A percentile compares a stretch with the other conserved stretches of the same genome.
These are phyloP conservation scores for Speoplatyrhinus poulsoni DNA, from an alignment of 2,113 vertebrate genomes.

Conservation along the genomic window DNA sequence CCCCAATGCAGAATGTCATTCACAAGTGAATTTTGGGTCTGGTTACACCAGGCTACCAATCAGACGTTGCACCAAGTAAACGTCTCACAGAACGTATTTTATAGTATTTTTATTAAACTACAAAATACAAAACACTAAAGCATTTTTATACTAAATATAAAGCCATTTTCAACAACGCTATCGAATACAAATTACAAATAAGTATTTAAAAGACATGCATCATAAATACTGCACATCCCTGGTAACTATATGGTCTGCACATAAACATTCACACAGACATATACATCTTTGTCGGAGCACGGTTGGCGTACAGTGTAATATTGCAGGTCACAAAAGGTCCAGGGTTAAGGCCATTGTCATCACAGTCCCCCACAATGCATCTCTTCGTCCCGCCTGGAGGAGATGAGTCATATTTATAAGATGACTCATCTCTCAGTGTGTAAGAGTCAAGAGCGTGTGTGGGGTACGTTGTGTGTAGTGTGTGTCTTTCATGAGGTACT, in stretches of 20 bases:
- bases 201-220: too few species aligned
- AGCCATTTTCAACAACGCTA: too few species aligned
- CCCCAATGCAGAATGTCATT: too few species aligned
- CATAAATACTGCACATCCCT: not conserved
- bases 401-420: conserved; percentile 53
- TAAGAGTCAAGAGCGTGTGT: conserved; percentile 6
- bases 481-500: not conserved
- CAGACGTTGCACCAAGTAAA: too few species aligned
- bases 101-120: too few species aligned
- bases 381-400: conserved; percentile 25
- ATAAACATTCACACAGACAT: not conserved
- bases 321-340: conserved; percentile 31
- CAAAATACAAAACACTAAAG: too few species aligned
- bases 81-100: too few species aligned
- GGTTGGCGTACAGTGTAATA: not conserved
- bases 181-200: too few species aligned
- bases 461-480: not conserved
- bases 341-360: conserved; percentile 27
- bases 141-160: too few species aligned
- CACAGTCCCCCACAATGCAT: conserved; percentile 38
- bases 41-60: too few species aligned
- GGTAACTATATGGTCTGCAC: not conserved
- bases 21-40: too few species aligned
- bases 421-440: conserved; percentile 48
- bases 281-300: not conserved